phyloP scores from a whole-genome alignment of 2,113 vertebrate species.

The Brachyhypopomus occidentalis region DNA sequence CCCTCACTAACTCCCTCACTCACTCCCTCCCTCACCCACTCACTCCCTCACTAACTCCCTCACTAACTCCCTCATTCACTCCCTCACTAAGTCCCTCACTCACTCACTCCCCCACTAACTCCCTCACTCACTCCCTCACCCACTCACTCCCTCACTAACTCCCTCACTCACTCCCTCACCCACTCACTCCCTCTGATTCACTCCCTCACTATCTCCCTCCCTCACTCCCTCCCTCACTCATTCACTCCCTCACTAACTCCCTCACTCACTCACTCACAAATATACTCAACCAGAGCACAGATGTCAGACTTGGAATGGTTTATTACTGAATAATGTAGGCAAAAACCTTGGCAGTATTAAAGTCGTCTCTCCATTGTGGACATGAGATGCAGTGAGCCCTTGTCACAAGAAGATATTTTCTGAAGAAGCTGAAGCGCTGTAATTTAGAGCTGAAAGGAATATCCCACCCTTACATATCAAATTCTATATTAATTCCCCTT shows the following conservation, averaged over 20 bases:
- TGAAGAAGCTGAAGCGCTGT: not conserved
- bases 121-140: not conserved
- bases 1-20: conserved; percentile 8
- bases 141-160: conserved; percentile 15
- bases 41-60: not conserved
- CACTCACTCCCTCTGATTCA: too few species aligned
- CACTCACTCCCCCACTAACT: not conserved
- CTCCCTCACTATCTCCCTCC: conserved; percentile 10
- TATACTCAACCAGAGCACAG: conserved; percentile 22
- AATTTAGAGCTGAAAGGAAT: not conserved
- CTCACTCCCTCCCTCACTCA: not conserved
- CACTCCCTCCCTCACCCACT: conserved; percentile 20
- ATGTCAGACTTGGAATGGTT: not conserved
- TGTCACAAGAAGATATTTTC: not conserved
- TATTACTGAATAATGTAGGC: not conserved
- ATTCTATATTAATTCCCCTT: not conserved
- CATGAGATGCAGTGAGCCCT: not conserved
- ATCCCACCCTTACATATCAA: not conserved
- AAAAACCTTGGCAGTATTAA: not conserved
- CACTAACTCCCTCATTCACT: conserved; percentile 18
- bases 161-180: not conserved
- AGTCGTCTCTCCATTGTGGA: not conserved
- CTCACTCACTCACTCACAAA: not conserved
- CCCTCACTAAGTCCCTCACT: not conserved
- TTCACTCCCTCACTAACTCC: too few species aligned